These are phyloP conservation scores for Mesoclemmys tuberculata DNA, from an alignment of 2,113 vertebrate genomes.

Conservation along the genomic window DNA sequence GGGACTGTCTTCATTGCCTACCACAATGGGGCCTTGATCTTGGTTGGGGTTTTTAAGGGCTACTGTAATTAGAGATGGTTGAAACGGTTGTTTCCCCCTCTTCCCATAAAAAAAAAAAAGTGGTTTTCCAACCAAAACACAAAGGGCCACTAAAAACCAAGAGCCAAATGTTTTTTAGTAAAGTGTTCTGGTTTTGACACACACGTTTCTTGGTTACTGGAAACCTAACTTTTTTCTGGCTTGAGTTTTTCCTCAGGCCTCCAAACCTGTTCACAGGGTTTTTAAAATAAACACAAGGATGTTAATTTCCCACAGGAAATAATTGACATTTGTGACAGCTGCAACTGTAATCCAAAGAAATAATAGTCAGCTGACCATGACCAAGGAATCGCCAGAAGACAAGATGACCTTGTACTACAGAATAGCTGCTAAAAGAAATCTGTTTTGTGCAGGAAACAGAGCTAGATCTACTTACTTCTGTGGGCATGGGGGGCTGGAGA, in stretches of 20 bases:
- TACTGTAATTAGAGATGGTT: neutral
- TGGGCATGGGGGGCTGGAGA: neutral
- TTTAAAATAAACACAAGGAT: neutral
- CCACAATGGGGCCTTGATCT: neutral
- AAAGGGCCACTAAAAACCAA: neutral
- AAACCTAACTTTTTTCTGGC: neutral
- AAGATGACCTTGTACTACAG: neutral
- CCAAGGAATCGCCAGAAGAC: neutral
- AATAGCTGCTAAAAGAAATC: neutral
- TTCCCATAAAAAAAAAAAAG: too few species aligned
- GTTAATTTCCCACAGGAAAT: neutral
- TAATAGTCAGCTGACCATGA: neutral
- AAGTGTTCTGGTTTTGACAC: neutral
- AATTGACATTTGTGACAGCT: neutral
- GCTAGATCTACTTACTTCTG: neutral
- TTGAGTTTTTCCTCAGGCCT: neutral
- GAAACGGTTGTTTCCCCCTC: neutral
- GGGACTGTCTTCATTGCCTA: neutral
- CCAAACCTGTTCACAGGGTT: neutral
- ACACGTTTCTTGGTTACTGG: neutral
- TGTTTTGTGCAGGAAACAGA: neutral
- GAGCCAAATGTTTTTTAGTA: neutral
- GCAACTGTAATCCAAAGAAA: neutral
- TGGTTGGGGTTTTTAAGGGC: neutral
- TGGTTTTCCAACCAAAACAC: neutral